Percentiles rank a stretch among this genome's conserved stretches.
Conservation (phyloP, 2,797 vertebrate species). For the Eidolon dupreanum region DNA sequence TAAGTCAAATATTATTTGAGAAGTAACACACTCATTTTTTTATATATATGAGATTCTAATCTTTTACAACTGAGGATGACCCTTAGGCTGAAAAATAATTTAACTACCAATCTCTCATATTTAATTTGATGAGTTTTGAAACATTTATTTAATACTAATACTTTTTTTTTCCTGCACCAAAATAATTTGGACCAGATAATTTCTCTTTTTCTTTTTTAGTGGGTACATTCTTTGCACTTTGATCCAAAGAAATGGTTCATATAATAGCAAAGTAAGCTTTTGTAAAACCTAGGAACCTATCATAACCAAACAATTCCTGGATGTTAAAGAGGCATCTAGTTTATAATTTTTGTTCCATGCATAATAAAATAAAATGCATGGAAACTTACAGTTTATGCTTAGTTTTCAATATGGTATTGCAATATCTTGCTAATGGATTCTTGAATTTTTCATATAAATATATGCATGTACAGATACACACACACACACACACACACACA, state of each 20-base stretch:
- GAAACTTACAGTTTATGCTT: slow-evolving; percentile 78
- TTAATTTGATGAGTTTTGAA: slow-evolving; percentile 57
- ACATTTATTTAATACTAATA: neutral
- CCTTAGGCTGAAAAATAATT: slow-evolving; percentile 50
- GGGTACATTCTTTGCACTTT: neutral
- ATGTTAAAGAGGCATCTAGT: slow-evolving; percentile 77
- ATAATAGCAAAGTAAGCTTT: slow-evolving; percentile 56
- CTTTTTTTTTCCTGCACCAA: neutral
- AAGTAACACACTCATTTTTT: slow-evolving; percentile 33
- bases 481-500: too few relatives aligned
- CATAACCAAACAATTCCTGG: slow-evolving; percentile 66
- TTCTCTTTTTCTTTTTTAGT: slow-evolving; percentile 49
- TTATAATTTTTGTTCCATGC: slow-evolving; percentile 61
- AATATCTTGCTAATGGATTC: slow-evolving; percentile 82
- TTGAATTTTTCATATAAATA: slow-evolving; percentile 75
- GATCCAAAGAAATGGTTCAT: slow-evolving; percentile 56
- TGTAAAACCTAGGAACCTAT: slow-evolving; percentile 65
- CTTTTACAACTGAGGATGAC: slow-evolving; percentile 23
- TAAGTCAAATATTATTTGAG: slow-evolving; percentile 57
- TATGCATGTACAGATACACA: neutral
- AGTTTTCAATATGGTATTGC: slow-evolving; percentile 82
- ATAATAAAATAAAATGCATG: slow-evolving; percentile 75
- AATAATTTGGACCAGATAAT: slow-evolving; percentile 24
- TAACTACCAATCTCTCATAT: neutral
- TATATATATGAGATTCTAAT: slow-evolving; percentile 13